Evolutionary conservation across 2,888 invertebrate species (phyloP), one percentile per base, ranked within the genome.

Genomic region (Cacoxenus indagator): DNA sequence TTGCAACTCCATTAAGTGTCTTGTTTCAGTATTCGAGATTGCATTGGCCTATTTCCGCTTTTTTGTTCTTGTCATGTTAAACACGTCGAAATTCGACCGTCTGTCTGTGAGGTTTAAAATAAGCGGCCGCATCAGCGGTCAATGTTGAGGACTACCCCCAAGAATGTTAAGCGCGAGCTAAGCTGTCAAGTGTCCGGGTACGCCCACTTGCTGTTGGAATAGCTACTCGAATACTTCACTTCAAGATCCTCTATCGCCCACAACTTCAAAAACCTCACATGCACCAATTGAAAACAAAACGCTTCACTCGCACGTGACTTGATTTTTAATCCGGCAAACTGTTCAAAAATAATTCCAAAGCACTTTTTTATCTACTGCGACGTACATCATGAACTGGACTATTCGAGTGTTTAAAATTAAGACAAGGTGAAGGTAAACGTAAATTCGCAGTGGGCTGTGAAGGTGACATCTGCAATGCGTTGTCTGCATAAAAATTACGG

Each of bases 351-450:
- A 37, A 37, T 14, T 14, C 37, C 14, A 37, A 8, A 8, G 8
- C 31, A 31, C 6, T 31, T 5, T 31, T 31, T 31, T 1, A 37
- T 11, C 37, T 37, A 37, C 37, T 37, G 8, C 14, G 14, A 37
- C 37, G 37, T 4, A 37, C 37, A 37, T 37, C 37, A 37, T 5
- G 8, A n/a, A n/a, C n/a, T n/a, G n/a, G n/a, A n/a, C n/a, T n/a
- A n/a, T n/a, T n/a, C n/a, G n/a, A n/a, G 37, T 14, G 37, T 14
- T 37, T 37, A 48, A 48, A 48, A 48, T 3, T 19, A n/a, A 48
- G 19, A 48, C 48, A 48, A 48, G 48, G 48, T 48, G 48, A 48
- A 48, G 48, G 48, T 48, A 48, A 48, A n/a, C n/a, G 17, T 19
- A 48, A 48, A 48, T 1, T 11, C 37, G 19, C 48, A 4, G n/a